Base-by-base conservation (phyloP, 2,113 vertebrate genomes). In the Rhizomys pruinosus region DNA sequence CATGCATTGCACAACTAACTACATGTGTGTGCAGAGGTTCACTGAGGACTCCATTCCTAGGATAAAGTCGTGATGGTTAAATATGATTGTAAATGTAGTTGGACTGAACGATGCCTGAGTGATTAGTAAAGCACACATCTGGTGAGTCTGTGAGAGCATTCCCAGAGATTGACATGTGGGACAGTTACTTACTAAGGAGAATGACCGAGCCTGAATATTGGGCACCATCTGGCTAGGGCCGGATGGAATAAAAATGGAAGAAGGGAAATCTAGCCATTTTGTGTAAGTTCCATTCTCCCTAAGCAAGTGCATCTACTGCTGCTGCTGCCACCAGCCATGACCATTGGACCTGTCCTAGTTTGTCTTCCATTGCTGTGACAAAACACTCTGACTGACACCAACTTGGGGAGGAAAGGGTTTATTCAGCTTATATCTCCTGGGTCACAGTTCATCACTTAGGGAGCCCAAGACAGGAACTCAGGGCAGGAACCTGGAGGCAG, bases 11-110 rank as follows among this genome's bases (percentile, higher is more conserved):
- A 16, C 7, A 32, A 3, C 17, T 8, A 27, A 16, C 17, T 15
- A 32, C 68, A 5, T 34, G 25, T 5, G 7, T 23, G 11, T 25
- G 61, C 3, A 25, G 0, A 0, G 25, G 52, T 0, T 0, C 74
- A 22, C 1, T 13, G 15, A 89, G 27, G 44, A 55, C 61, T 22
- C 78, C 7, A 3, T 29, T 42, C 61, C 84, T 42, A 7, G 15
- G 37, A 61, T 22, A 25, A 27, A 25, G 72, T 22, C 42, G 3
- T 1, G 20, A 17, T 23, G 39, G 39, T 34, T 47, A 76, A 47
- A 44, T 59, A 17, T 88, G 32, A 64, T 47, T n/a, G 32, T 47
- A 20, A 76, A 1, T 8, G 47, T 76, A 42, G 32, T 47, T 44
- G 22, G 29, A 42, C 22, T 39, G 27, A 87, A 23, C 2, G 7